phyloP scores from a whole-genome alignment of 2,797 vertebrate genomes.

The Paguma larvata region DNA sequence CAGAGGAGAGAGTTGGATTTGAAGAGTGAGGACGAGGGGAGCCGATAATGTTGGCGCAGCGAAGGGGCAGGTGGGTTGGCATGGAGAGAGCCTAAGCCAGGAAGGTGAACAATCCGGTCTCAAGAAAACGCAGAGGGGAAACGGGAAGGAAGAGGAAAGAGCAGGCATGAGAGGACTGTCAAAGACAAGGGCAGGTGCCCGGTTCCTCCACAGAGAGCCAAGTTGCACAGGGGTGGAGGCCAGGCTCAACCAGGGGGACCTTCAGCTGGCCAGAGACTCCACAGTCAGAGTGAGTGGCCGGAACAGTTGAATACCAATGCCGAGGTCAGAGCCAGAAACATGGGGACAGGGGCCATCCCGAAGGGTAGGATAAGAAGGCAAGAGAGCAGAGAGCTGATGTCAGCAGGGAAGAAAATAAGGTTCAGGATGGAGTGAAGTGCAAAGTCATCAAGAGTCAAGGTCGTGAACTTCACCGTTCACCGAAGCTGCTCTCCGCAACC shows the following conservation, averaged over 20 bases:
- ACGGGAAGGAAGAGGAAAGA: background rate
- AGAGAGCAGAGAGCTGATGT: background rate
- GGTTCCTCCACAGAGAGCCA: background rate
- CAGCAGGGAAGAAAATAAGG: background rate
- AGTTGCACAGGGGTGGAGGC: background rate
- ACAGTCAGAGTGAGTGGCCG: background rate
- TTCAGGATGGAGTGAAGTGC: background rate
- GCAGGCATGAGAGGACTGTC: background rate
- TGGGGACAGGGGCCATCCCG: background rate
- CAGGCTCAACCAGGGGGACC: background rate
- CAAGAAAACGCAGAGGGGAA: background rate
- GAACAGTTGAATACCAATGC: background rate
- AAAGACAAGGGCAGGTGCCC: background rate
- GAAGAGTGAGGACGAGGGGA: background rate
- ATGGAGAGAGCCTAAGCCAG: background rate
- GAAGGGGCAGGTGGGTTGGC: background rate
- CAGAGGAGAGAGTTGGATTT: background rate
- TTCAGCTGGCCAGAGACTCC: background rate
- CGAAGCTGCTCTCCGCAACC: background rate
- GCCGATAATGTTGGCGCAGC: background rate
- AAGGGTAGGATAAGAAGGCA: background rate
- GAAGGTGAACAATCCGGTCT: background rate
- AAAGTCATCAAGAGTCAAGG: background rate
- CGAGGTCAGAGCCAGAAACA: background rate
- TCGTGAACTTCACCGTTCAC: background rate